Conservation (phyloP, 2,797 vertebrate genomes). For the Botia kubotai region DNA sequence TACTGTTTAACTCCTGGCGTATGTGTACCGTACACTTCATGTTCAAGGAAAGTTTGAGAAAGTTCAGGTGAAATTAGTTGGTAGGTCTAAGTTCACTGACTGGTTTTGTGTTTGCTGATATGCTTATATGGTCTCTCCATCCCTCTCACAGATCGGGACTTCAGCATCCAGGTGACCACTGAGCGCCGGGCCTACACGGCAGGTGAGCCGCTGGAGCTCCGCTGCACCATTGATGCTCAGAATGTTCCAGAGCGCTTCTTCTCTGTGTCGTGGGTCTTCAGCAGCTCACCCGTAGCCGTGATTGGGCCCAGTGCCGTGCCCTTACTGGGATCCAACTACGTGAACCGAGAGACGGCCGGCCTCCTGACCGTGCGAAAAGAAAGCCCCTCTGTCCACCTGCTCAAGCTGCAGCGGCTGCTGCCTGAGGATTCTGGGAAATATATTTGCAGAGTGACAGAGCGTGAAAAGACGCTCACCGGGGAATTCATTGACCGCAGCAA, state of each 20-base stretch:
- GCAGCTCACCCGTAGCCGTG: conserved; percentile 94
- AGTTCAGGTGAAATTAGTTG: background rate
- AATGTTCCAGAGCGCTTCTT: conserved; percentile 92
- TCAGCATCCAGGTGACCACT: conserved; percentile 92
- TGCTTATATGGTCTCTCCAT: conserved; percentile 30
- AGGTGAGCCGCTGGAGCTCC: conserved; percentile 92
- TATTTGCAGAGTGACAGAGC: conserved; percentile 94
- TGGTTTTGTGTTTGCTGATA: background rate
- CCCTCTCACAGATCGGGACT: conserved; percentile 87
- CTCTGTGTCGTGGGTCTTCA: conserved; percentile 98
- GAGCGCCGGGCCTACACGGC: conserved; percentile 91
- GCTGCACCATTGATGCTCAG: conserved; percentile 94
- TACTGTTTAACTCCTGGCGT: too few species aligned
- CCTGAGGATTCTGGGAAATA: conserved; percentile 92
- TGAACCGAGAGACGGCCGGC: conserved; percentile 86
- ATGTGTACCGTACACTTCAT: too few species aligned
- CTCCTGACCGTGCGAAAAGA: conserved; percentile 92
- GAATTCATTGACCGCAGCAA: conserved; percentile 97
- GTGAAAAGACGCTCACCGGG: conserved; percentile 89
- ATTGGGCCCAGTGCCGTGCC: conserved; percentile 93
- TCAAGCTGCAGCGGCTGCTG: conserved; percentile 90
- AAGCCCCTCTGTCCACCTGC: conserved; percentile 83
- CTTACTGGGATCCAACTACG: conserved; percentile 86
- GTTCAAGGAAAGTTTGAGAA: background rate
- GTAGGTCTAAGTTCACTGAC: background rate